Conservation (phyloP, 64 coral and sea anemone genomes). For the Dendronephthya gigantea region DNA sequence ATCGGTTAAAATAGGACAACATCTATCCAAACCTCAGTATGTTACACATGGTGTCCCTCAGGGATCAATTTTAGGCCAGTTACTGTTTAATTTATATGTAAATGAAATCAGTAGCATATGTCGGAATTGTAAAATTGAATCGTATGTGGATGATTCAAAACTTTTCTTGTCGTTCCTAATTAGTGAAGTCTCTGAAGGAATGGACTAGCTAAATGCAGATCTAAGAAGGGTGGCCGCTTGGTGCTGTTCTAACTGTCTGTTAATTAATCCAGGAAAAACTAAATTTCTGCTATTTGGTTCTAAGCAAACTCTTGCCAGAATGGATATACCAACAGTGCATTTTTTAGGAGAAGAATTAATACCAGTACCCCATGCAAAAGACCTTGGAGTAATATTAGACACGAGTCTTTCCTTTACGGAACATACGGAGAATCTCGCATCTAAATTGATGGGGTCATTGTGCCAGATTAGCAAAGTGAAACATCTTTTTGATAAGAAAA, state of each 20-base stretch:
- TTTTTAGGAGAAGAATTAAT: neutral
- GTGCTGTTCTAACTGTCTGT: slow-evolving; percentile 37
- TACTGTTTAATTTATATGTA: slow-evolving; percentile 19
- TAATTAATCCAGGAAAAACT: slow-evolving; percentile 54
- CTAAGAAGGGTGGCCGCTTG: slow-evolving; percentile 12
- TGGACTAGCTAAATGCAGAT: neutral
- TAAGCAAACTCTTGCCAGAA: slow-evolving; percentile 8
- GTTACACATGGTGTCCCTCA: slow-evolving; percentile 29
- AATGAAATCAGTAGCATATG: neutral
- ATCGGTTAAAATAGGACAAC: neutral
- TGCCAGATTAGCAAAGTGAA: slow-evolving; percentile 24
- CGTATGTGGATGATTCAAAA: slow-evolving; percentile 26
- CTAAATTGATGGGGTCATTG: slow-evolving; percentile 13
- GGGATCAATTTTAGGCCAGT: slow-evolving; percentile 18
- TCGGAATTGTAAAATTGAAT: neutral
- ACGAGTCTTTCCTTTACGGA: neutral
- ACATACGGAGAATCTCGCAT: neutral
- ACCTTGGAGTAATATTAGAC: slow-evolving; percentile 21
- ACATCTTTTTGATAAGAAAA: neutral
- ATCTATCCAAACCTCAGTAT: neutral
- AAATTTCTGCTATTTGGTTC: slow-evolving; percentile 39
- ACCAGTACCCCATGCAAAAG: neutral
- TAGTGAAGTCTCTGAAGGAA: neutral
- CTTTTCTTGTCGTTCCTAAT: neutral
- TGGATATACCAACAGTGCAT: neutral